These are phyloP conservation scores for Diaphora mendica DNA, from an alignment of 2,888 invertebrate genomes.

Conservation along the genomic window DNA sequence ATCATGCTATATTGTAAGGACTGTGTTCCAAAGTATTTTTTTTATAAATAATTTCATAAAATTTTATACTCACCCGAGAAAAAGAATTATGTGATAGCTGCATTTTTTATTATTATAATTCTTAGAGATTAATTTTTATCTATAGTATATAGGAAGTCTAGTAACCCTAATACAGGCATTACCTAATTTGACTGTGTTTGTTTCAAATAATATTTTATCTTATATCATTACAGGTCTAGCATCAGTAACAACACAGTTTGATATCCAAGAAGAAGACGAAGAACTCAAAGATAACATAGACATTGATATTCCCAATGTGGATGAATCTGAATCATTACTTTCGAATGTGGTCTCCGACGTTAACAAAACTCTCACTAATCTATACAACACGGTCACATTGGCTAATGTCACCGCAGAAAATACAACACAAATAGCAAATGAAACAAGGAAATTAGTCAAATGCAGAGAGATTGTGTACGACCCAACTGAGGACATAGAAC, in stretches of 20 bases:
- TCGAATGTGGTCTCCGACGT: constrained; percentile 81
- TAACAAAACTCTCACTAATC: constrained; percentile 78
- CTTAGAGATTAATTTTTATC: too few species aligned
- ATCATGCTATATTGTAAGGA: too few species aligned
- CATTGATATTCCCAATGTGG: constrained; percentile 75
- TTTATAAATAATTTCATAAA: too few species aligned
- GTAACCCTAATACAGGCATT: background rate
- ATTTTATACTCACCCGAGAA: too few species aligned
- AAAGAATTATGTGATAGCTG: too few species aligned
- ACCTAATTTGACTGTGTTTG: background rate
- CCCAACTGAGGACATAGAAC: constrained; percentile 68
- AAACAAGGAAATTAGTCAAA: constrained; percentile 78
- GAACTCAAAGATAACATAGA: constrained; percentile 61
- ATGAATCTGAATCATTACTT: constrained; percentile 79
- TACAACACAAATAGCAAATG: constrained; percentile 69
- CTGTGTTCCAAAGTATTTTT: too few species aligned
- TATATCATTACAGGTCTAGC: constrained; percentile 57
- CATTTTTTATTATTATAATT: too few species aligned
- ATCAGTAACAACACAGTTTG: constrained; percentile 65
- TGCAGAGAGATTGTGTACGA: constrained; percentile 78
- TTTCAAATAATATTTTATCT: background rate
- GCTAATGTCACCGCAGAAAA: constrained; percentile 77
- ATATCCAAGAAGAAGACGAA: constrained; percentile 70
- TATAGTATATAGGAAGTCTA: too few species aligned
- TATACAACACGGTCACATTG: constrained; percentile 79